A percentile compares a stretch with the other conserved stretches of the same genome.
Conservation (phyloP, 2,113 vertebrate genomes). For the Plecturocebus donacophilus region DNA sequence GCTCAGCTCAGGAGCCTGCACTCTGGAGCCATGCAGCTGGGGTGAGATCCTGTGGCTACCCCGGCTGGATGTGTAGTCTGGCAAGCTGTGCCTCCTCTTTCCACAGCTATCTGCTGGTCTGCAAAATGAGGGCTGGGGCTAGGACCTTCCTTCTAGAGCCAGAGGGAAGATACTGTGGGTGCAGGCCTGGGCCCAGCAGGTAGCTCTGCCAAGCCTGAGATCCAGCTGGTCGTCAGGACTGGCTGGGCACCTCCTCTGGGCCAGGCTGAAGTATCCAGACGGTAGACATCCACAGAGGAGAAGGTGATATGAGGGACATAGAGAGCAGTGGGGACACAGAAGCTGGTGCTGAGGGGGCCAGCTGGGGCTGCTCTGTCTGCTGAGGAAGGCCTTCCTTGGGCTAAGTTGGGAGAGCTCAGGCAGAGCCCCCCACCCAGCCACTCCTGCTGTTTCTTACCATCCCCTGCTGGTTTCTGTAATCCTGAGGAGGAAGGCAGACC, state of each 20-base stretch:
- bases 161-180: neutral
- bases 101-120: neutral
- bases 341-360: neutral
- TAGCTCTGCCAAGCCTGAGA: neutral
- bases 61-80: too few relatives aligned
- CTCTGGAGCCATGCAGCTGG: neutral
- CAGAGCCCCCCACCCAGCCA: neutral
- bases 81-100: neutral
- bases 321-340: rapidly evolving
- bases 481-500: neutral
- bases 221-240: neutral
- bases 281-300: too few relatives aligned
- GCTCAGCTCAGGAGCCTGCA: neutral
- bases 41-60: rapidly evolving
- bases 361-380: neutral
- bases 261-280: neutral
- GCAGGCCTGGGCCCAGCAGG: neutral
- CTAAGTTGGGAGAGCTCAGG: neutral
- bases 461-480: neutral
- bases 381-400: neutral
- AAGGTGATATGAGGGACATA: neutral
- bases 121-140: neutral
- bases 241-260: rapidly evolving
- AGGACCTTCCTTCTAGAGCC: neutral
- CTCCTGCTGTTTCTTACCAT: neutral